A percentile compares a stretch with the other conserved stretches of the same genome.
Evolutionary conservation across 2,113 vertebrate genomes (phyloP).

Genomic region (Myrmecobius fasciatus): DNA sequence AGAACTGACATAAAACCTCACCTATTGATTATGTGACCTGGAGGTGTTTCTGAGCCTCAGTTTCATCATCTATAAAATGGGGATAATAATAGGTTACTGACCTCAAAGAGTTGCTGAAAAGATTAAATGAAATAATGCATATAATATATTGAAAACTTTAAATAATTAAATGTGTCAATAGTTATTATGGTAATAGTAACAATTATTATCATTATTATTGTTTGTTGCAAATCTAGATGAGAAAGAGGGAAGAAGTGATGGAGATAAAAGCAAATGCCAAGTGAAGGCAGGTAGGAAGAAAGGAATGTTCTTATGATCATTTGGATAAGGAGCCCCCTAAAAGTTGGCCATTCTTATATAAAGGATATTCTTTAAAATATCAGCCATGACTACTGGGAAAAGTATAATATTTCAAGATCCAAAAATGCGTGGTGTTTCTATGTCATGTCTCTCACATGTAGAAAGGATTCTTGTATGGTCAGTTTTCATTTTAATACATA

Average conservation of each 20-base stretch:
- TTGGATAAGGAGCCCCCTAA: background rate
- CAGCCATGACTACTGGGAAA: background rate
- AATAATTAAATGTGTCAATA: background rate
- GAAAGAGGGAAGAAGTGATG: background rate
- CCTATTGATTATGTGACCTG: background rate
- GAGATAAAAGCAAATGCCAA: background rate
- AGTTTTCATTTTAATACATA: background rate
- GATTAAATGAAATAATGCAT: background rate
- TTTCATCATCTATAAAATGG: background rate
- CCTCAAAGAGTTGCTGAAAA: background rate
- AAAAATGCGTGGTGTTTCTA: background rate
- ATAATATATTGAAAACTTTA: background rate
- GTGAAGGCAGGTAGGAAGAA: background rate
- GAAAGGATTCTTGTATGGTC: background rate
- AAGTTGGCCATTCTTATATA: background rate
- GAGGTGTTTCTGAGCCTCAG: background rate
- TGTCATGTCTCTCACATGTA: background rate
- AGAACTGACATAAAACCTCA: background rate
- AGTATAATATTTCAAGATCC: background rate
- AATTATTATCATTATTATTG: background rate
- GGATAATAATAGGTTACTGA: background rate
- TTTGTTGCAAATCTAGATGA: background rate
- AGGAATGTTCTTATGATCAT: background rate
- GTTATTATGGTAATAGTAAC: background rate
- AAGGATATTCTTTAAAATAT: background rate